Conservation (phyloP, 30 jellyfish, hydroid and myxozoan genomes). For the Turritopsis dohrnii region DNA sequence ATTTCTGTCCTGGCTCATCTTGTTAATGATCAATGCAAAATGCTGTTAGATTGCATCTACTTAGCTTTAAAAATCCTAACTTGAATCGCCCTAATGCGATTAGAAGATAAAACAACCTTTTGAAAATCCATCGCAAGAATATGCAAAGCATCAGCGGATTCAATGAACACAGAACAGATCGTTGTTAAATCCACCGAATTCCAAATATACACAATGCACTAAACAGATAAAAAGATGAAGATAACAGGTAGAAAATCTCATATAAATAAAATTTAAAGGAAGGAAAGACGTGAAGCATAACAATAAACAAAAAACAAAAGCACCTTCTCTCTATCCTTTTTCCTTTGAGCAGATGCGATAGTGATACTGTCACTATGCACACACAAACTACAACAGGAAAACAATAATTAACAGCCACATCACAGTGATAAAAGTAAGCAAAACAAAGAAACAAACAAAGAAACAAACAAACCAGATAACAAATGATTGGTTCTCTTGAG, state of each 20-base stretch:
- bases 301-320: not conserved
- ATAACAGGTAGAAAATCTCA: not conserved
- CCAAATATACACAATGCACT: constrained; percentile 25
- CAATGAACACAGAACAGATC: not conserved
- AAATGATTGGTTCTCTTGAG: too few species aligned
- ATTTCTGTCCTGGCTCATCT: too few species aligned
- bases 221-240: not conserved
- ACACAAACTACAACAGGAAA: not conserved
- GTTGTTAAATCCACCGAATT: not conserved
- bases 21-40: too few species aligned
- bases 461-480: too few species aligned
- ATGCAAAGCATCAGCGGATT: not conserved
- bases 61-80: too few species aligned
- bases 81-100: too few species aligned
- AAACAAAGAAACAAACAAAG: too few species aligned
- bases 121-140: constrained; percentile 6
- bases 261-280: too few species aligned
- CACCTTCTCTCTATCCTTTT: not conserved
- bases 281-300: not conserved
- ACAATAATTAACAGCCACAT: not conserved
- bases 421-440: too few species aligned
- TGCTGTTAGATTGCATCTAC: too few species aligned
- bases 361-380: constrained; percentile 16
- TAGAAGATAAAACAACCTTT: not conserved
- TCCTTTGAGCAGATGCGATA: constrained; percentile 1